These are phyloP conservation scores for Amphipoea oculea DNA, from an alignment of 2,888 invertebrate genomes.

Conservation along the genomic window DNA sequence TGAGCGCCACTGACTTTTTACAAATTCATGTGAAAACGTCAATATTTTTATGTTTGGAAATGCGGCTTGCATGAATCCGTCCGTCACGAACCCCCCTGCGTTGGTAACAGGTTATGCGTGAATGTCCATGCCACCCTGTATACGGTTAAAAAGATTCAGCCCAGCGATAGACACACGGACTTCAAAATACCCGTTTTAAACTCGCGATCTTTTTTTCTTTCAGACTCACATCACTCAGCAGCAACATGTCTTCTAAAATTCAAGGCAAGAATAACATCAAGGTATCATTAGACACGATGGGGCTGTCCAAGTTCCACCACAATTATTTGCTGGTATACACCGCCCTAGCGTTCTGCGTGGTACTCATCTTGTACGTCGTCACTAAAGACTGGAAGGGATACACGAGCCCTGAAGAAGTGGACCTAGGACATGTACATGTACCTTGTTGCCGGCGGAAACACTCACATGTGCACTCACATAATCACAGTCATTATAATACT, in stretches of 20 bases:
- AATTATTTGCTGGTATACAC: conserved; percentile 71
- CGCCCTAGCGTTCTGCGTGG: conserved; percentile 70
- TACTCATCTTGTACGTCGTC: conserved; percentile 71
- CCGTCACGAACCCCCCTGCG: too few relatives aligned
- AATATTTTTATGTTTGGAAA: too few relatives aligned
- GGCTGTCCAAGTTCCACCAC: conserved; percentile 39
- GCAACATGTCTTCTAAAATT: conserved; percentile 44
- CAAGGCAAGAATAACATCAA: conserved; percentile 39
- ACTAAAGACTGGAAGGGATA: conserved; percentile 80
- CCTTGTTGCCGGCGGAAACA: conserved; percentile 65
- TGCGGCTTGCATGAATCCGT: too few relatives aligned
- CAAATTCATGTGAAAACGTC: too few relatives aligned
- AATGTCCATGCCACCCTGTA: too few relatives aligned
- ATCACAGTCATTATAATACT: conserved; percentile 10
- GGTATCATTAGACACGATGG: conserved; percentile 40
- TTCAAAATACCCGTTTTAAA: not conserved
- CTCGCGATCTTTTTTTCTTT: not conserved
- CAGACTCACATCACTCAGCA: conserved; percentile 19
- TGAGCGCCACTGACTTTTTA: too few relatives aligned
- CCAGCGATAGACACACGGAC: not conserved
- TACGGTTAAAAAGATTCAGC: not conserved
- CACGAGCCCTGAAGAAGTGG: conserved; percentile 81
- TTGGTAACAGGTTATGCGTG: too few relatives aligned
- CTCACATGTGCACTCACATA: conserved; percentile 40
- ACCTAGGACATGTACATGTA: conserved; percentile 77